Evolutionary conservation across 2,888 invertebrate species (phyloP).

Genomic region (Pollenia griseotomentosa): DNA sequence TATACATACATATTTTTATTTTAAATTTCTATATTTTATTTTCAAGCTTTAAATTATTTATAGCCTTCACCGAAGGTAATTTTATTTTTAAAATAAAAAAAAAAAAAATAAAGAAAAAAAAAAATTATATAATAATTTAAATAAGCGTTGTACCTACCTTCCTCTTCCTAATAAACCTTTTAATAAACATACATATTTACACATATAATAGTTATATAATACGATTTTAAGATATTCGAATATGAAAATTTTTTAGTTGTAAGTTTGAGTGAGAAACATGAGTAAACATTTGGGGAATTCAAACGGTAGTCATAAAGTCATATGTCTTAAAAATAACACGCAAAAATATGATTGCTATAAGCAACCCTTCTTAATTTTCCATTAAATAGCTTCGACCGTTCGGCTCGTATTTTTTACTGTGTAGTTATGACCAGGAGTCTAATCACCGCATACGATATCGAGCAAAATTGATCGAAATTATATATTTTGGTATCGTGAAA

Average conservation of each 20-base stretch:
- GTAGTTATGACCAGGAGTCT: no score
- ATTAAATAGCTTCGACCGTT: no score
- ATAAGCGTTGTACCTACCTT: slow-evolving; percentile 55
- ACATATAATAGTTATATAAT: not conserved
- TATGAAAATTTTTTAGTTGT: slow-evolving; percentile 31
- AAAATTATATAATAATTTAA: slow-evolving; percentile 12
- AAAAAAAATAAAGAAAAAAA: slow-evolving; percentile 8
- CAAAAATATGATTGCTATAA: no score
- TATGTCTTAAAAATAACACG: not conserved
- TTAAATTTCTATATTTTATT: slow-evolving; percentile 31
- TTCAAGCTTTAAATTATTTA: slow-evolving; percentile 1
- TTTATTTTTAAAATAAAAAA: slow-evolving; percentile 14
- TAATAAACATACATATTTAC: slow-evolving; percentile 35
- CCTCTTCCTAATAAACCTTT: slow-evolving; percentile 25
- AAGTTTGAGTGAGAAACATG: slow-evolving; percentile 67
- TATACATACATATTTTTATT: slow-evolving; percentile 18
- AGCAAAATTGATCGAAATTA: no score
- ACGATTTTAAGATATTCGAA: slow-evolving; percentile 53
- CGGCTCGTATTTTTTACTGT: no score
- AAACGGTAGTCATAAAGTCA: not conserved
- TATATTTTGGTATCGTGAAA: no score
- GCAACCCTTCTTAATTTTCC: no score
- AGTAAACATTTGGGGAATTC: not conserved
- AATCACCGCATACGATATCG: no score
- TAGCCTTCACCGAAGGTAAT: not conserved